Evolutionary conservation across 2,888 invertebrate genomes (phyloP), one percentile per base, ranked within the genome.

Genomic region (Iphiclides podalirius): DNA sequence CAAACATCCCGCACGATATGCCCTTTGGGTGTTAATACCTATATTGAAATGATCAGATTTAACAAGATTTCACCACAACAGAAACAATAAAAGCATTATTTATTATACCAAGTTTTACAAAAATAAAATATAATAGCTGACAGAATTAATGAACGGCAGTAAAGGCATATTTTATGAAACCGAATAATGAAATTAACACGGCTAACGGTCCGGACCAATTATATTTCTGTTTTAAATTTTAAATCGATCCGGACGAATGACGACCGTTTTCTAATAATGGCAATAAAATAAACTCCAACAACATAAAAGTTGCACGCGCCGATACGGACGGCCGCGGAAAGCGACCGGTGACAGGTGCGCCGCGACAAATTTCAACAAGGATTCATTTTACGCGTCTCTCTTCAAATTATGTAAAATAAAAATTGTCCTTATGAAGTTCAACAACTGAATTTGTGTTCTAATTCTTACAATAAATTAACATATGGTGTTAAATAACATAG

Each of bases 291-390:
- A 33, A 44, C 20, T 34, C 20, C 7, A 11, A 15, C 7, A 38
- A 57, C 57, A 52, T 78, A 78, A 76, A 62, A 64, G 66, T 63
- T 73, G 72, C 79, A 76, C 77, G 79, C 75, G 75, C 74, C 56
- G 49, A 52, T 63, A 62, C 72, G 60, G 66, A 62, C 72, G 60
- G 65, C 65, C 69, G 64, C 72, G 74, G 79, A n/a, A n/a, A 79
- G 82, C 83, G 81, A 82, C 78, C 77, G 82, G 67, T 75, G 79
- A 79, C 83, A 81, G 79, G 78, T 83, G 79, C 72, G 70, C 68
- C 63, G 67, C 70, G 58, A 64, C 79, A 75, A 79, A 81, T 79
- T 73, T 68, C 61, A 59, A 64, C 69, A 64, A 66, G 68, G 63
- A 67, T n/a, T n/a, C 60, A 67, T 59, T 71, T 72, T 70, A 74